Base-by-base conservation (phyloP, 2,797 vertebrate species). In the Falco rusticolus region DNA sequence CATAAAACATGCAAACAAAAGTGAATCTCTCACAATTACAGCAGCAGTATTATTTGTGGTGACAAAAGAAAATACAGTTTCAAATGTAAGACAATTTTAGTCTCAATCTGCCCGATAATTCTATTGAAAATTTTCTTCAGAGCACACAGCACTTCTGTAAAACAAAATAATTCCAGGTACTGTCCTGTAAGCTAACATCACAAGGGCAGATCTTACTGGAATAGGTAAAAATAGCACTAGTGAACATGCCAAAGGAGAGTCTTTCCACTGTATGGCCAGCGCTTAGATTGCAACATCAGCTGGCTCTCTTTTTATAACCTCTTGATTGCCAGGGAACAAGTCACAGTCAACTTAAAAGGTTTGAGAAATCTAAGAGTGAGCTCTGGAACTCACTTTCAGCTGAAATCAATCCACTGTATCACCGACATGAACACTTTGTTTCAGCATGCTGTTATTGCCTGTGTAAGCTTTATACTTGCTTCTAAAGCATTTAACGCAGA, bases 211-310 rank as follows among this genome's bases (percentile, higher is more conserved):
- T 94, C 86, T 97, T 97, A 92, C 83, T 95, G 95, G 94, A 98
- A 97, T 65, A 95, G 79, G 95, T 95, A 97, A 98, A 97, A 97
- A 97, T 94, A 97, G 94, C 95, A 94, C n/a, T 57, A 84, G 90
- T 45, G 94, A 93, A 79, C 95, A 96, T 96, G 96, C 94, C 96
- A 96, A 86, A 93, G 93, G 70, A 91, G 86, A 96, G 75, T 95
- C 92, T 95, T 96, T 95, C 95, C 93, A 97, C 90, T 96, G 37
- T 90, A 91, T 65, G 85, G 94, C 88, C 75, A 57, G 87, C 29
- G 90, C 96, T 96, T 89, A 68, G 87, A 90, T 95, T 95, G 96
- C 95, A 97, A 96, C 95, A 97, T 96, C 90, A 97, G 94, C 92
- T 95, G 87, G 92, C 87, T 95, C 95, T 83, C 95, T 94, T 95